Evolutionary conservation across 2,888 invertebrate species (phyloP), one percentile per base, ranked within the genome.

Genomic region (Meganola albula): DNA sequence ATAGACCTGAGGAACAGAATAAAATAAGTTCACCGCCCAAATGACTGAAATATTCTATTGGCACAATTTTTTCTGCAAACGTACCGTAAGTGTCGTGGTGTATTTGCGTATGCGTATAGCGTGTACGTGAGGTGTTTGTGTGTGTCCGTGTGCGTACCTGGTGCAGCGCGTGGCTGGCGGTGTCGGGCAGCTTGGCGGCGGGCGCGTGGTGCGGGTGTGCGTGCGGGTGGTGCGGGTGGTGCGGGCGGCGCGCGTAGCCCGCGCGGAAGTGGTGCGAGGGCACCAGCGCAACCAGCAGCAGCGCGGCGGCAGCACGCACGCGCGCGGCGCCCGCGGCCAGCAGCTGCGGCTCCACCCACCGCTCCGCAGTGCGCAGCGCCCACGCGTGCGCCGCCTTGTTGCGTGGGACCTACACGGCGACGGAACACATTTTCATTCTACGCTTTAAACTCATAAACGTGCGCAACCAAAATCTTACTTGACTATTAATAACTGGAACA

Each of bases 251-350:
- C 34, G 95, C 87, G 78, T 94, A 97, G 20, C 94, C 93, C 53
- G 96, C 94, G 35, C 97, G 89, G 85, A 97, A 97, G 64, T 94
- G 93, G 43, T 93, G 92, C 61, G 94, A 96, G 1, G 97, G 97
- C 37, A 98, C 96, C 47, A 98, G 80, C 4, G 96, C 94, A 12
- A 97, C 95, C 43, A 98, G 85, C 36, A 98, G 88, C 64, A 93
- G 91, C 14, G 96, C 96, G 11, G 97, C 97, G 33, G 96, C 97
- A 78, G 85, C 67, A 0, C 97, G 88, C 34, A 97, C 97, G 16
- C 97, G 86, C 48, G 95, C 94, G 63, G 95, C 95, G 39, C 89
- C 89, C 56, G 96, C 94, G 4, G 92, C 94, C 38, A 97, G 89
- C 37, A 97, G 88, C 73, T 95, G 97, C 46, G 92, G 91, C 69